Percentiles rank a stretch among this genome's conserved stretches.
phyloP scores from a whole-genome alignment of 2,113 vertebrate species.

The Boulengeromyrus knoepffleri region DNA sequence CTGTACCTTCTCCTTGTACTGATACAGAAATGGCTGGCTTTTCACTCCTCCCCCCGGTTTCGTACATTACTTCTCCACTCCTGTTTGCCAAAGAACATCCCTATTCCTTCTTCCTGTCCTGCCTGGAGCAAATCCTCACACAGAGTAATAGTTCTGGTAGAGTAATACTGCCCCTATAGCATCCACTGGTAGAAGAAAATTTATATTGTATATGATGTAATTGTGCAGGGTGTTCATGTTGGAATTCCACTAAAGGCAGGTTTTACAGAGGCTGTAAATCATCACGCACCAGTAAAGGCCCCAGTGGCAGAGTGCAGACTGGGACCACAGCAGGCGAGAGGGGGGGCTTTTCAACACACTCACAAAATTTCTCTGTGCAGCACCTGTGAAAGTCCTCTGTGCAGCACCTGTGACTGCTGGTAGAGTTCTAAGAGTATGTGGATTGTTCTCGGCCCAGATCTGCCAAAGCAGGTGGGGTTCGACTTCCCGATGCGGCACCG shows the following conservation, averaged over 20 bases:
- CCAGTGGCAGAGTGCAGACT: background rate
- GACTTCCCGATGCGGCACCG: background rate
- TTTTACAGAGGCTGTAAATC: background rate
- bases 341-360: background rate
- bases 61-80: background rate
- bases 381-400: background rate
- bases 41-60: background rate
- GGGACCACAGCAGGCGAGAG: background rate
- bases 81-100: background rate
- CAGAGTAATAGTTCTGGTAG: background rate
- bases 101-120: background rate
- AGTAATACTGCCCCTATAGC: background rate
- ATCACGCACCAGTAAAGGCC: background rate
- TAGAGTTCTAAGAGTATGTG: background rate
- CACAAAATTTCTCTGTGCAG: background rate
- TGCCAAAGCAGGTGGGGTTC: background rate
- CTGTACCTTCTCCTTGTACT: background rate
- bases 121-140: background rate
- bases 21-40: background rate
- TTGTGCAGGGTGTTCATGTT: background rate
- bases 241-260: background rate
- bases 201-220: background rate
- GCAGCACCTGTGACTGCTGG: background rate
- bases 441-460: background rate
- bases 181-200: background rate